These are phyloP conservation scores for Crax fasciolata DNA, from an alignment of 2,797 vertebrate species.

Conservation along the genomic window DNA sequence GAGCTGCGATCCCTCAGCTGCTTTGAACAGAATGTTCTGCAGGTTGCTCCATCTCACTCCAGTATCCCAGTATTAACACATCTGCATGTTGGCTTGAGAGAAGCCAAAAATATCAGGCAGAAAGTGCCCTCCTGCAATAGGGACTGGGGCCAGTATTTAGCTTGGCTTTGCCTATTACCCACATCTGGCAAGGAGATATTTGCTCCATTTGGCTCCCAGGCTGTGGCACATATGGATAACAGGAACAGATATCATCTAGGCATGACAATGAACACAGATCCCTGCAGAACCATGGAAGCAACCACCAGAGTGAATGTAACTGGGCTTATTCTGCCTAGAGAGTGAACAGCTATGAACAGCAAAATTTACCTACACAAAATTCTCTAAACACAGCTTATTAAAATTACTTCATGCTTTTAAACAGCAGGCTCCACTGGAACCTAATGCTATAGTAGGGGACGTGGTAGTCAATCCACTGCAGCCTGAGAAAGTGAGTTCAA, in stretches of 20 bases:
- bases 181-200: conserved; percentile 24
- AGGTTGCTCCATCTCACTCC: conserved; percentile 16
- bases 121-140: conserved; percentile 27
- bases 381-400: not conserved
- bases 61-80: not conserved
- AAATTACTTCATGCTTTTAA: not conserved
- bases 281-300: not conserved
- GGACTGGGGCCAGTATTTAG: conserved; percentile 20
- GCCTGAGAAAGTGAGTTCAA: not conserved
- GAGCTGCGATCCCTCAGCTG: not conserved
- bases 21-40: conserved; percentile 59
- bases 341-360: not conserved
- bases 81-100: not conserved
- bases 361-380: not conserved
- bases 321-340: not conserved
- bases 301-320: not conserved
- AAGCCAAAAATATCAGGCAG: conserved; percentile 59
- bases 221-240: not conserved
- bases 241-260: conserved; percentile 5
- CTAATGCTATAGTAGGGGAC: not conserved
- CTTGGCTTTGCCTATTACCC: conserved; percentile 44
- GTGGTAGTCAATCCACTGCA: not conserved
- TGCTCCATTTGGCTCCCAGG: conserved; percentile 20
- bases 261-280: conserved; percentile 2
- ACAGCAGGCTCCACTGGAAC: not conserved